Evolutionary conservation across 2,797 vertebrate species (phyloP), one percentile per base, ranked within the genome.

Genomic region (Pitangus sulphuratus): DNA sequence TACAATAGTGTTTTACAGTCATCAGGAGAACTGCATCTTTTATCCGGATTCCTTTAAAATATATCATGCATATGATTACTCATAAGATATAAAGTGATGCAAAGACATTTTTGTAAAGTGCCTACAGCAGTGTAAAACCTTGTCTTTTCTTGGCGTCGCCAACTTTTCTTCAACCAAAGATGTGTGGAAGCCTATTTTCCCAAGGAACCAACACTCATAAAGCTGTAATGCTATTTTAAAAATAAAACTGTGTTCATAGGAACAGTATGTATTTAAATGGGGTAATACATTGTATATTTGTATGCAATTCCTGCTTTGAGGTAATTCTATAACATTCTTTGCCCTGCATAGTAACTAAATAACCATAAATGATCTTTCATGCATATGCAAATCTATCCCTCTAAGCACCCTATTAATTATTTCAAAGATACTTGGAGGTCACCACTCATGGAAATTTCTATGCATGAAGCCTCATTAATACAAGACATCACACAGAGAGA

Each of bases 381-480:
- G 94, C 95, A 97, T 97, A 98, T 98, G 98, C 82, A 98, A 97
- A 97, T 97, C 82, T 90, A 66, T 90, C 78, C 88, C 96, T 96
- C 92, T 96, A 97, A 98, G 97, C 93, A 97, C 93, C 93, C 97
- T 98, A 97, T 97, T 98, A 98, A 98, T 98, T 98, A 98, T 98
- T 97, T 98, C 97, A 97, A 97, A 98, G 97, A 95, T 90, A 97
- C 94, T 91, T 98, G 95, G 97, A 98, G 97, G 98, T 98, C 97
- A 98, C 85, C 64, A 94, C 96, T 97, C 95, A 93, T 40, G 92
- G 87, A 93, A 96, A 96, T 97, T 94, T 96, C 97, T 96, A 16
- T 93, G 95, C 97, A 96, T 96, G 96, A 95, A 95, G 93, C 90
- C 94, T 98, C 97, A 97, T 98, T 98, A 98, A 95, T 94, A 96